These are phyloP conservation scores for Cacoxenus indagator DNA, from an alignment of 2,888 invertebrate species.

Conservation along the genomic window DNA sequence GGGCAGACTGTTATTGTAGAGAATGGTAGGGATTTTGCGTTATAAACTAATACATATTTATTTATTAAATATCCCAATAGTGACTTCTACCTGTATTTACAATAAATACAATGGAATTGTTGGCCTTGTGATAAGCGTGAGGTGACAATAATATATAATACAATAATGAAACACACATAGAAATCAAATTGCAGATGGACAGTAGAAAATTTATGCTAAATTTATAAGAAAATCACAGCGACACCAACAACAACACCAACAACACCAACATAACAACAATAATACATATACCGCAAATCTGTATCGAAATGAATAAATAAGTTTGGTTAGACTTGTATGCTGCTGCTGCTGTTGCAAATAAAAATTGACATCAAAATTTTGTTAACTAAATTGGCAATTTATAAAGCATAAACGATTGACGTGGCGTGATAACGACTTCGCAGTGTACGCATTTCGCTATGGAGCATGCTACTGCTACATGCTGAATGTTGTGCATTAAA, in stretches of 20 bases:
- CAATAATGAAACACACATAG: no score
- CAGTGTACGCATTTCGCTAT: not conserved
- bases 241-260: slow-evolving; percentile 10
- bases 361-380: slow-evolving; percentile 8
- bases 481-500: not conserved
- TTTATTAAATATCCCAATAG: no score
- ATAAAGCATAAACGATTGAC: slow-evolving; percentile 18
- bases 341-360: not conserved
- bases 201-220: not conserved
- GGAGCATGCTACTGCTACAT: not conserved
- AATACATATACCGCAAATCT: not conserved
- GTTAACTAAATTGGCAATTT: slow-evolving; percentile 19
- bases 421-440: slow-evolving; percentile 5
- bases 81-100: no score
- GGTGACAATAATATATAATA: no score
- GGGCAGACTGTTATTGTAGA: no score
- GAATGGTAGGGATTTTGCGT: no score
- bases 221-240: not conserved
- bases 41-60: no score
- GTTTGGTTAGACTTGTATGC: not conserved
- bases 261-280: not conserved
- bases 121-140: no score
- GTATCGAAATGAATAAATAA: slow-evolving; percentile 19
- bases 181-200: not conserved
- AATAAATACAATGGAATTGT: no score